Evolutionary conservation across 2,113 vertebrate genomes (phyloP), one percentile per base, ranked within the genome.

Genomic region (Xyrauchen texanus): DNA sequence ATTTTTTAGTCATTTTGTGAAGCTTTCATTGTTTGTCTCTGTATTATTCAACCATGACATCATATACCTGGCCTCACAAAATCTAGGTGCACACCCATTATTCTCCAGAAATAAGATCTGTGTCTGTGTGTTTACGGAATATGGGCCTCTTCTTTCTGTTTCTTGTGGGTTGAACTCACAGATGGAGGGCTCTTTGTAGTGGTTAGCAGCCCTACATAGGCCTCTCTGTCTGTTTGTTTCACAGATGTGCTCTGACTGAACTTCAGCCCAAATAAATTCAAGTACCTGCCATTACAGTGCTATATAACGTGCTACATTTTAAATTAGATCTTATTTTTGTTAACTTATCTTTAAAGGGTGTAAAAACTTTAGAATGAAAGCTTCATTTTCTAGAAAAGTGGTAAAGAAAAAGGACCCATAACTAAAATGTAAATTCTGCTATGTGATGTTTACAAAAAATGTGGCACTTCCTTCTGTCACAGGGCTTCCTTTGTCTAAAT

Each of bases 101-200:
- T 44, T 70, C 12, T 55, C 52, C 7, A 70, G 52, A 61, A 63
- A 34, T 34, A 15, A 44, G 15, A 49, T 72, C 45, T 68, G n/a
- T 68, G 71, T 80, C 62, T 75, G 12, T 67, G 79, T 65, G 51
- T 75, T 76, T 75, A 51, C 9, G 12, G 44, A 72, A n/a, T 55
- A 45, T 63, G 8, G 16, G 42, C 21, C 34, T 57, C 49, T 21
- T 60, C 13, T 71, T 72, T 80, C 68, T 77, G 16, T 64, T 46
- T 78, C 63, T 62, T 84, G 70, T 78, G 78, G 81, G 47, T 63
- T 68, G 53, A 34, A 68, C 42, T 74, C 44, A 16, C 74, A 64
- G 75, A 63, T 60, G 70, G 63, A 57, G 42, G 13, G 57, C 57
- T 42, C 80, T 84, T 84, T 84, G 80, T 84, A 76, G 80, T 84